Conservation (phyloP, 1,140 invertebrate genomes). For the Metopolophium dirhodum region DNA sequence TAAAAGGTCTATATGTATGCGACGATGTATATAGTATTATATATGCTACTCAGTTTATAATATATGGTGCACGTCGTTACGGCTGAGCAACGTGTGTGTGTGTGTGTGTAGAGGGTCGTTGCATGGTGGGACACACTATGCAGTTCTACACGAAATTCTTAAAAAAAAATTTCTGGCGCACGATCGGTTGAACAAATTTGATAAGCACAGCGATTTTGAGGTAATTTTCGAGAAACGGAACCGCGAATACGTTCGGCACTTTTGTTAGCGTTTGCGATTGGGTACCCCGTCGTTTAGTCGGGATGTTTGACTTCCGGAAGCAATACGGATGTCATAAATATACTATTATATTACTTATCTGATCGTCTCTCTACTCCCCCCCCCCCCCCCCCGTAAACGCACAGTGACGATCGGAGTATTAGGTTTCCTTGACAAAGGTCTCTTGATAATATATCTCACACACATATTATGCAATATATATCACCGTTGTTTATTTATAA, state of each 20-base stretch:
- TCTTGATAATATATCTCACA: not conserved
- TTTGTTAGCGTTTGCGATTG: not conserved
- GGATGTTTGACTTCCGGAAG: slow-evolving; percentile 4
- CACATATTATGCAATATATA: too few relatives aligned
- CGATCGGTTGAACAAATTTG: not conserved
- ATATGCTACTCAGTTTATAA: not conserved
- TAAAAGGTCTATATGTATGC: slow-evolving; percentile 11
- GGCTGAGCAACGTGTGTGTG: not conserved
- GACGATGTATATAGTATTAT: not conserved
- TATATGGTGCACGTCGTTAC: not conserved
- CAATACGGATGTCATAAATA: not conserved
- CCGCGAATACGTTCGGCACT: not conserved
- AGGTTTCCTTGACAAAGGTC: not conserved
- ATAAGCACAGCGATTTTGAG: slow-evolving; percentile 19
- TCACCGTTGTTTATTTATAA: too few relatives aligned
- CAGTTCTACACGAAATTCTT: not conserved
- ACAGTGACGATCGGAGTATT: not conserved
- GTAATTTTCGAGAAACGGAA: not conserved
- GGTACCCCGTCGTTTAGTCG: too few relatives aligned
- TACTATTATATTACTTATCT: not conserved
- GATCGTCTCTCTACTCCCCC: not conserved
- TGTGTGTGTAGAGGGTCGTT: not conserved
- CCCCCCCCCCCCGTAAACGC: not conserved
- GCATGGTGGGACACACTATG: not conserved
- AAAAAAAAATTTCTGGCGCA: not conserved